Base-by-base conservation (phyloP, 2,797 vertebrate genomes). In the Fratercula arctica region DNA sequence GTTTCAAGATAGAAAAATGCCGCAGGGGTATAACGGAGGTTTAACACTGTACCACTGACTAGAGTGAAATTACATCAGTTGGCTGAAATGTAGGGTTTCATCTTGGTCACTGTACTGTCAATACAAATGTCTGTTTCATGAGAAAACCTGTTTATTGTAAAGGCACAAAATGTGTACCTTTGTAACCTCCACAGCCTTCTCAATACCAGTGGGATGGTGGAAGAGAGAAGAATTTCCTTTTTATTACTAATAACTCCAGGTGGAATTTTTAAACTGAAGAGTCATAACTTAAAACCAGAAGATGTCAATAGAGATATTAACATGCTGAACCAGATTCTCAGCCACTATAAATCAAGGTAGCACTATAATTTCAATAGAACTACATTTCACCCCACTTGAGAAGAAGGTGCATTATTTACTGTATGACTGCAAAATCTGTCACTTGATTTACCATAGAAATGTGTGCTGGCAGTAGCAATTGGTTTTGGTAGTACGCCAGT, bases 371-470 rank as follows among this genome's bases (percentile, higher is more conserved):
- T 94, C 3, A 1, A 31, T 31, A 88, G 85, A 90, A 39, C 31
- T 83, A 41, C 39, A 37, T 76, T 88, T 76, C 73, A 84, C 7
- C 79, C 69, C 48, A 35, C n/a, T 84, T 19, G 76, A 81, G 45
- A 60, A 92, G 67, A 89, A 91, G 69, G 59, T 63, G 67, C 54
- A 46, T 81, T 94, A 78, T 94, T 96, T 86, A 76, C 2, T 3
- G 51, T 39, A 63, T 7, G 45, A 75, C 69, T 93, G 54, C 59
- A 92, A 75, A 95, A 92, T 39, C 82, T 67, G 61, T 81, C 82
- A 14, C 59, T 94, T 45, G 78, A 83, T 94, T 95, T 73, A 60
- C 82, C 90, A 31, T 46, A 86, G 89, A 46, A 93, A 90, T 74
- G 25, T 90, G 37, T 84, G 92, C 77, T 85, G 89, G 79, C 93